Evolutionary conservation across 2,888 invertebrate species (phyloP).

Genomic region (Endomychus coccineus): DNA sequence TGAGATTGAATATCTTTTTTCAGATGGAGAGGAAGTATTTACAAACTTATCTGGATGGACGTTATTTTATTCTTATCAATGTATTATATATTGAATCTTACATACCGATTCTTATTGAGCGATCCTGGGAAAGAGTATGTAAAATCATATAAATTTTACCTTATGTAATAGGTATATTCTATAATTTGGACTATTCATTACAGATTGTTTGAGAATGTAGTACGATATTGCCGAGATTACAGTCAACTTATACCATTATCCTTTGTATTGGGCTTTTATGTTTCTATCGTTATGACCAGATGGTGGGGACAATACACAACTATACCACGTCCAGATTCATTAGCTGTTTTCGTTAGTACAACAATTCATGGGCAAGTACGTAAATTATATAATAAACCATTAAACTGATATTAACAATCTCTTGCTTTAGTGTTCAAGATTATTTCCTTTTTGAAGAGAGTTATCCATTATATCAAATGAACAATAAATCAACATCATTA

Average conservation of each 20-base stretch:
- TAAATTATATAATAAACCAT: too few relatives aligned
- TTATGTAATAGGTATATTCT: too few relatives aligned
- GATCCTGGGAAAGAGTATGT: slow-evolving; percentile 60
- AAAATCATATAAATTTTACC: slow-evolving; percentile 4
- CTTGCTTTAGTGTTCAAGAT: too few relatives aligned
- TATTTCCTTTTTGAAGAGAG: too few relatives aligned
- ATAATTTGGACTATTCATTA: too few relatives aligned
- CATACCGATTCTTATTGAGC: slow-evolving; percentile 64
- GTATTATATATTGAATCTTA: slow-evolving; percentile 68
- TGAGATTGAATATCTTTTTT: slow-evolving; percentile 37
- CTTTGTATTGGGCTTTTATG: slow-evolving; percentile 91
- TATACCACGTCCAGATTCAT: slow-evolving; percentile 82
- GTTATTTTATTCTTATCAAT: slow-evolving; percentile 65
- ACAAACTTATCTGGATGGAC: slow-evolving; percentile 87
- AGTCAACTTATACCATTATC: slow-evolving; percentile 85
- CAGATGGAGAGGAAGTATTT: slow-evolving; percentile 90
- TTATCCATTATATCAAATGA: too few relatives aligned
- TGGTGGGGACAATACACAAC: slow-evolving; percentile 84
- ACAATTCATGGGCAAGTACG: slow-evolving; percentile 71
- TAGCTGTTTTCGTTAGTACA: slow-evolving; percentile 79
- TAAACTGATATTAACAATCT: too few relatives aligned
- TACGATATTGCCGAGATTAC: slow-evolving; percentile 78
- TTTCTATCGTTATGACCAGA: slow-evolving; percentile 83
- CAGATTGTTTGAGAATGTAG: slow-evolving; percentile 75
- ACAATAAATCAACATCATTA: too few relatives aligned